A percentile compares a stretch with the other conserved stretches of the same genome.
These are phyloP conservation scores for Cepaea hortensis DNA, from an alignment of 2,888 invertebrate species.

Conservation along the genomic window DNA sequence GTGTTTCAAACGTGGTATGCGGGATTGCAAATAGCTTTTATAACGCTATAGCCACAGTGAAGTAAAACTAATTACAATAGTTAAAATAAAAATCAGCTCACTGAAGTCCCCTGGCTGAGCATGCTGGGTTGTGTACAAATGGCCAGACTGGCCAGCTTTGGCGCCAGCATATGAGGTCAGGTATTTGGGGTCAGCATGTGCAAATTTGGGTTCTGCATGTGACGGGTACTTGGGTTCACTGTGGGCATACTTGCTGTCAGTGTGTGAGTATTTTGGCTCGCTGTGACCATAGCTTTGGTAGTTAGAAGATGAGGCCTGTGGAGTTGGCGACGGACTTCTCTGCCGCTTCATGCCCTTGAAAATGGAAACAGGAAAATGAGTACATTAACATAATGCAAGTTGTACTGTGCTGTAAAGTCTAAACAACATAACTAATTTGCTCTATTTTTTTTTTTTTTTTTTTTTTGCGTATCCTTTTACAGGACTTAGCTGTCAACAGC, in stretches of 20 bases:
- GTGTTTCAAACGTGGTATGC: too few species aligned
- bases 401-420: background rate
- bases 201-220: constrained; percentile 41
- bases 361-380: background rate
- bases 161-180: constrained; percentile 50
- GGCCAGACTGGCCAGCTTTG: constrained; percentile 43
- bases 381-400: too few species aligned
- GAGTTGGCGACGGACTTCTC: constrained; percentile 72
- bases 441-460: too few species aligned
- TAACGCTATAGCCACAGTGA: too few species aligned
- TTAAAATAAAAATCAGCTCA: constrained; percentile 28
- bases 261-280: constrained; percentile 55
- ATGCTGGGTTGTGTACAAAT: constrained; percentile 50
- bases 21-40: too few species aligned
- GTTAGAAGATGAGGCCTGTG: constrained; percentile 63
- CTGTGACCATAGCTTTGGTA: constrained; percentile 53
- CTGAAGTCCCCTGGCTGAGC: constrained; percentile 49
- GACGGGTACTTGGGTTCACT: constrained; percentile 40
- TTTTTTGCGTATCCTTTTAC: too few species aligned
- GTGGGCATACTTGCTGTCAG: constrained; percentile 48
- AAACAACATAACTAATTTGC: background rate
- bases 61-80: too few species aligned
- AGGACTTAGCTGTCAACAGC: too few species aligned
- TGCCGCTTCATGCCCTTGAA: constrained; percentile 65
- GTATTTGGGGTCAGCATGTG: constrained; percentile 53